These are phyloP conservation scores for Pangasius krempfi DNA, from an alignment of 2,797 vertebrate genomes.

Conservation along the genomic window DNA sequence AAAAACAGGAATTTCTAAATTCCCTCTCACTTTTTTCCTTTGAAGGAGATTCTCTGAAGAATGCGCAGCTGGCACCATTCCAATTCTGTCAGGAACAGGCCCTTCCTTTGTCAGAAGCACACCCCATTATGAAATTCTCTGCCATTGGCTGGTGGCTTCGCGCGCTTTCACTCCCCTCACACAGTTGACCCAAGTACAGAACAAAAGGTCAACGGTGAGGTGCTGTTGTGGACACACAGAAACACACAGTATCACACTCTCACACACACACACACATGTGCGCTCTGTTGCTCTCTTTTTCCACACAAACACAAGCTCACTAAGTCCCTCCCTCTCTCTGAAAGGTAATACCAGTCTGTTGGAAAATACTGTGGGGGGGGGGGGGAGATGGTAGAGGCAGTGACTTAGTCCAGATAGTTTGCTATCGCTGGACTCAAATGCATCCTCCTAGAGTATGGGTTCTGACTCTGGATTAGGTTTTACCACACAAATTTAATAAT, in stretches of 20 bases:
- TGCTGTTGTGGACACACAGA: slow-evolving; percentile 29
- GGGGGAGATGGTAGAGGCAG: neutral
- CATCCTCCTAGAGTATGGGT: neutral
- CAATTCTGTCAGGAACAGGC: slow-evolving; percentile 60
- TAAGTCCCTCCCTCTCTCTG: slow-evolving; percentile 5
- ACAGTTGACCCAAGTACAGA: slow-evolving; percentile 39
- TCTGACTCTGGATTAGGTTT: neutral
- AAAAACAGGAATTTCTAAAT: neutral
- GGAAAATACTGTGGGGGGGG: neutral
- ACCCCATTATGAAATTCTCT: slow-evolving; percentile 46
- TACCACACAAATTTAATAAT: neutral
- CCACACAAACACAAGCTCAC: neutral
- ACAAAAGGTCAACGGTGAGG: slow-evolving; percentile 59
- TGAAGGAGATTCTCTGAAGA: slow-evolving; percentile 55
- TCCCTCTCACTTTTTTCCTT: slow-evolving; percentile 22
- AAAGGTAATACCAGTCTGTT: neutral
- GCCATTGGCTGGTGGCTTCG: slow-evolving; percentile 57
- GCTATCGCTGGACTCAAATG: neutral
- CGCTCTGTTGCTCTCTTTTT: neutral
- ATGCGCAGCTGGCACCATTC: slow-evolving; percentile 51
- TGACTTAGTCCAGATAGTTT: neutral
- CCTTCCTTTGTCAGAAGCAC: slow-evolving; percentile 57
- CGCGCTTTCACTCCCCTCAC: slow-evolving; percentile 57
- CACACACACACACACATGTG: neutral
- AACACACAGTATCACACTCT: neutral